Conservation (phyloP, 2,113 vertebrate species). For the Lethenteron reissneri region DNA sequence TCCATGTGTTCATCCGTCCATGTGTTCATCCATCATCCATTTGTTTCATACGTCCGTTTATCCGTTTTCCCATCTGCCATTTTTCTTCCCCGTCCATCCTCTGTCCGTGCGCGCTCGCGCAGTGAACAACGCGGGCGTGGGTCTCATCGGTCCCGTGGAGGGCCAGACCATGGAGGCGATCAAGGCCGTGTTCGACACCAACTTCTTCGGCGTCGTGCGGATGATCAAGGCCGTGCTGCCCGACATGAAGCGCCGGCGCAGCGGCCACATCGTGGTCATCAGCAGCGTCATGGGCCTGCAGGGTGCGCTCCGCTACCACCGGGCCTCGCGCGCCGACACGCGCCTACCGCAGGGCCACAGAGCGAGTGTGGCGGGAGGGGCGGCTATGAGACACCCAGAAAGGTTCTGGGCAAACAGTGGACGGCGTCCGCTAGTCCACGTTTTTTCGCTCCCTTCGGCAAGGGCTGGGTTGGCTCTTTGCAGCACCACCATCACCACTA, state of each 20-base stretch:
- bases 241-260: slow-evolving; percentile 45
- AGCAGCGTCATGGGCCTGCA: slow-evolving; percentile 71
- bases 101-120: slow-evolving; percentile 1
- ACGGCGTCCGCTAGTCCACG: no score
- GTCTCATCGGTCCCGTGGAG: slow-evolving; percentile 53
- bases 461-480: no score
- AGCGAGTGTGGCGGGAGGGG: not conserved
- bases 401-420: not conserved
- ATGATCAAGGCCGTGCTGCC: slow-evolving; percentile 71
- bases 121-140: slow-evolving; percentile 77
- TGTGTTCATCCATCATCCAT: not conserved
- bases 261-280: slow-evolving; percentile 65
- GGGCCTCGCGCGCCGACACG: no score
- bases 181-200: slow-evolving; percentile 61
- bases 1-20: not conserved
- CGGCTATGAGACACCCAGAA: not conserved
- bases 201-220: slow-evolving; percentile 59
- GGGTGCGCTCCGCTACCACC: slow-evolving; percentile 17
- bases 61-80: not conserved
- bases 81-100: not conserved
- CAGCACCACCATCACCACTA: no score
- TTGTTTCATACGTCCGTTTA: not conserved
- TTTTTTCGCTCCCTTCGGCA: no score
- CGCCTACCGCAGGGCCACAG: no score
- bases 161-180: slow-evolving; percentile 49